A percentile compares a stretch with the other conserved stretches of the same genome.
Evolutionary conservation across 2,888 invertebrate species (phyloP).

Genomic region (Esperia sulphurella): DNA sequence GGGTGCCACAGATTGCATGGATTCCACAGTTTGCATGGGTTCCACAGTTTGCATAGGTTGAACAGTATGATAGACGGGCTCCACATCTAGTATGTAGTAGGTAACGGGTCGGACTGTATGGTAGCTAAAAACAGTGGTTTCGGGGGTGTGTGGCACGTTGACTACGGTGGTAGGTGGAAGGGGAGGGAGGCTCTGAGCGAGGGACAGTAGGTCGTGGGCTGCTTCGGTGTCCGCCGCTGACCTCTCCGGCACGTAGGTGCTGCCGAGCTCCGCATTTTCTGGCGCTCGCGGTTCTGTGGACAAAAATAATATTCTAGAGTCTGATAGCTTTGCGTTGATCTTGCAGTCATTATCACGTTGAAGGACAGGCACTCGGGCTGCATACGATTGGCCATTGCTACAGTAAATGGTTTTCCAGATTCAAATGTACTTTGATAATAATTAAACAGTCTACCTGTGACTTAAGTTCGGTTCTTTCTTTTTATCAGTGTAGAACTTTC

Average conservation of each 20-base stretch:
- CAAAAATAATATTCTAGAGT: neutral
- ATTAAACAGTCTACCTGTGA: no score
- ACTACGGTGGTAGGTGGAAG: conserved; percentile 83
- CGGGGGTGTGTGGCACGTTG: conserved; percentile 55
- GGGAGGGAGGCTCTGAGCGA: conserved; percentile 88
- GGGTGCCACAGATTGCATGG: conserved; percentile 49
- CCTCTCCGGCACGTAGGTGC: conserved; percentile 67
- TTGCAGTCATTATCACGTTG: no score
- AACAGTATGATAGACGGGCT: conserved; percentile 47
- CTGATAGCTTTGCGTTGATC: no score
- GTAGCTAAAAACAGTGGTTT: conserved; percentile 66
- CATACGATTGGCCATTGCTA: no score
- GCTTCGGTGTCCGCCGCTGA: conserved; percentile 93
- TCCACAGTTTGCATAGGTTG: conserved; percentile 35
- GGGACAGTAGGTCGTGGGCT: conserved; percentile 88
- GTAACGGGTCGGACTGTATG: conserved; percentile 82
- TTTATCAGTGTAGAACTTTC: no score
- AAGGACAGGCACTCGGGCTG: no score
- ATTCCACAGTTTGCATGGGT: conserved; percentile 28
- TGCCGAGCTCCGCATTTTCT: conserved; percentile 62
- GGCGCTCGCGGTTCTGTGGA: conserved; percentile 31
- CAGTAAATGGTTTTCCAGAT: no score
- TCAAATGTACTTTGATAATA: no score
- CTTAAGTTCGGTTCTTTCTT: no score
- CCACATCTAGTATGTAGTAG: conserved; percentile 55